Evolutionary conservation across 2,888 invertebrate genomes (phyloP), one percentile per base, ranked within the genome.

Genomic region (Margaritifera margaritifera): DNA sequence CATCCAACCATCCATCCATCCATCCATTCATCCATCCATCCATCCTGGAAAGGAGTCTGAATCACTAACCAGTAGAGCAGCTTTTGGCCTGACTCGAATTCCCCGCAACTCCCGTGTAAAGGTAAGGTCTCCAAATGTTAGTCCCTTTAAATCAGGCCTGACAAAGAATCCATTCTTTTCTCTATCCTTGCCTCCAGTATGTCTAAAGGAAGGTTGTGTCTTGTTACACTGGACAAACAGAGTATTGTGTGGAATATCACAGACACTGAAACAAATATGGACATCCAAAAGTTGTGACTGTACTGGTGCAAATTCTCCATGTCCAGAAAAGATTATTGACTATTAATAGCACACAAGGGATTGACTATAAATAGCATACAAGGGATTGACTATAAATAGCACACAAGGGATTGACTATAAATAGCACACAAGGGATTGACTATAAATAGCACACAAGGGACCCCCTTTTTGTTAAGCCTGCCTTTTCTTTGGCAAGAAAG

Each of bases 201-300:
- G 8, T 19, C 52, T 63, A 24, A 52, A 24, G 53, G 42, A 53
- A n/a, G 69, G 27, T n/a, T 25, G 11, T 42, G 65, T 69, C 27
- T 66, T 66, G 56, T 80, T 76, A 72, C 88, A 88, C n/a, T 79
- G 69, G 52, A 88, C 78, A 69, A 83, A 87, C 59, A 88, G 68
- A 0, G 87, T 83, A 71, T 84, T 88, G 58, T 84, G 73, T 8
- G 83, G 80, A 62, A 87, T 75, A 42, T 79, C 27, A 69, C 88
- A 88, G 1, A 66, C 73, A 67, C 87, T 88, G 75, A 31, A 79
- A 76, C n/a, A 27, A 69, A n/a, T 50, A 58, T 42, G 18, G n/a
- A 20, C 31, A 56, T 18, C 4, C 20, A 50, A 25, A 56, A 52
- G 11, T 57, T 27, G 6, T 65, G 19, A 8, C 55, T 18, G 6